Conservation (phyloP, 2,113 vertebrate species). For the Ciconia maguari region DNA sequence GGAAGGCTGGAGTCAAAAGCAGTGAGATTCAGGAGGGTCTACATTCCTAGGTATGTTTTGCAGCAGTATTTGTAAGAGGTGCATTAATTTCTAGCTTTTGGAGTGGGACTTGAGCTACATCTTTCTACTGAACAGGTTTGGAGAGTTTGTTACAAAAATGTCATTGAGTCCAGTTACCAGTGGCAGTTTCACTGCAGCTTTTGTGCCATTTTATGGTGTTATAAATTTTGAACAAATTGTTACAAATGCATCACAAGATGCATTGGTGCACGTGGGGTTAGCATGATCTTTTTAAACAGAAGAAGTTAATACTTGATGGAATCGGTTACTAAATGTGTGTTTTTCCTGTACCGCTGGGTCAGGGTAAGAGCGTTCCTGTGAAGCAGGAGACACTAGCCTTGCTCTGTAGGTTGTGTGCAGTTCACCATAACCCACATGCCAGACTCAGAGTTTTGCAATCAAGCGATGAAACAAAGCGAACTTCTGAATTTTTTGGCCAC, state of each 20-base stretch:
- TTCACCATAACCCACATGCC: neutral
- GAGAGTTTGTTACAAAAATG: neutral
- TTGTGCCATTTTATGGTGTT: neutral
- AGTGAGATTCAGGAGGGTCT: neutral
- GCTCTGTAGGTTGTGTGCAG: neutral
- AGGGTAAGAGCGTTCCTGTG: neutral
- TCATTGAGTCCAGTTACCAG: neutral
- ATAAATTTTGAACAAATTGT: no score
- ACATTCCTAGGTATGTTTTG: neutral
- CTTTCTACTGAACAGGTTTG: neutral
- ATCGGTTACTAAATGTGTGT: neutral
- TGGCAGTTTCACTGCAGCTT: neutral
- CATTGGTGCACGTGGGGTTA: accelerated
- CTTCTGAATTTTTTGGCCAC: neutral
- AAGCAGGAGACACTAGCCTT: neutral
- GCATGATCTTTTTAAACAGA: neutral
- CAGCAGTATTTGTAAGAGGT: neutral
- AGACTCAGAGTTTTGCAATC: neutral
- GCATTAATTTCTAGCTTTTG: neutral
- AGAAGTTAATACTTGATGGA: neutral
- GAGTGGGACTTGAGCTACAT: neutral
- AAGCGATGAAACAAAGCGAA: neutral
- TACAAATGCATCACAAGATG: no score
- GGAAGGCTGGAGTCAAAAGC: neutral
- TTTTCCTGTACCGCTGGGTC: neutral